Evolutionary conservation across 2,888 invertebrate genomes (phyloP).

Genomic region (Oegoconia quadripuncta): DNA sequence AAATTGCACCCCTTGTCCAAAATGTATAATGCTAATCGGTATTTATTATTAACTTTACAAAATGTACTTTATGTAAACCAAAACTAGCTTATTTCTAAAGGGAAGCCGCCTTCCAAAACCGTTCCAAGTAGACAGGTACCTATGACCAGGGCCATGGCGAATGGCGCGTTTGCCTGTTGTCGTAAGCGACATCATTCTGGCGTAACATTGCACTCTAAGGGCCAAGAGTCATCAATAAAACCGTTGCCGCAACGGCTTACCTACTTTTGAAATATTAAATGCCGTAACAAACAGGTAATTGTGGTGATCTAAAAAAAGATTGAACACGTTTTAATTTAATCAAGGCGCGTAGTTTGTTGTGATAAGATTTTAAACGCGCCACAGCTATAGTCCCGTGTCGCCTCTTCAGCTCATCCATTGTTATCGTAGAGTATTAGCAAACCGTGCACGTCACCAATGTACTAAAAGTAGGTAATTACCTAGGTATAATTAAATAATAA

Average conservation of each 20-base stretch:
- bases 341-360: slow-evolving; percentile 3
- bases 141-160: slow-evolving; percentile 3
- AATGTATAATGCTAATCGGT: too few relatives aligned
- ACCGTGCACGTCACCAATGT: too few relatives aligned
- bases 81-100: too few relatives aligned
- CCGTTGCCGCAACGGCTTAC: slow-evolving; percentile 10
- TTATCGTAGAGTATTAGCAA: too few relatives aligned
- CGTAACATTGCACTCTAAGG: slow-evolving; percentile 8
- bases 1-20: too few relatives aligned
- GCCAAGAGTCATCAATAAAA: slow-evolving; percentile 1
- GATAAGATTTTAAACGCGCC: too few relatives aligned
- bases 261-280: slow-evolving; percentile 4
- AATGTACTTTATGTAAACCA: too few relatives aligned
- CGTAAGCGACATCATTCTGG: slow-evolving; percentile 1
- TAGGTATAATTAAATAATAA: too few relatives aligned
- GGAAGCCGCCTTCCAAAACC: too few relatives aligned
- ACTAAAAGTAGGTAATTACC: too few relatives aligned
- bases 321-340: slow-evolving; percentile 9
- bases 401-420: not conserved
- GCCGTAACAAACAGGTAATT: slow-evolving; percentile 4
- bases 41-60: too few relatives aligned
- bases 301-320: slow-evolving; percentile 2
- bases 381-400: not conserved
- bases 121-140: too few relatives aligned
- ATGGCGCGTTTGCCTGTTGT: not conserved